Evolutionary conservation across 2,797 vertebrate species (phyloP), one percentile per base, ranked within the genome.

Genomic region (Poeciliopsis paucimaculata): DNA sequence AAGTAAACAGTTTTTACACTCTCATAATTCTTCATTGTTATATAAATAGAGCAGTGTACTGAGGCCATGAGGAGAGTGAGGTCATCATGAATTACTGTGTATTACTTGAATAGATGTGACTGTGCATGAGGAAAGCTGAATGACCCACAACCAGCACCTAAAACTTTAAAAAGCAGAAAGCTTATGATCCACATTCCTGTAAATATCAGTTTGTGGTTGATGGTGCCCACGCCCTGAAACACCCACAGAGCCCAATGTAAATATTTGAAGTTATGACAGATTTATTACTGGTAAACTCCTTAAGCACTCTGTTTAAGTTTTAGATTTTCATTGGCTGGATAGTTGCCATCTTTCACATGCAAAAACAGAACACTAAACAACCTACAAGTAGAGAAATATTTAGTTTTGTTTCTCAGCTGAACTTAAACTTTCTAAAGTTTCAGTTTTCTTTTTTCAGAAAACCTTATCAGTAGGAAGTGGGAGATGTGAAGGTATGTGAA

Each of bases 151-250:
- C 75, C 34, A 34, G 70, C 62, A 16, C 68, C 76, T 77, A 76
- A 82, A 90, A 80, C 85, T 88, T 92, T 86, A 88, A 93, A 70
- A 84, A 87, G 85, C 87, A 87, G 77, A 90, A 83, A 86, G 90
- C 77, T 79, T 81, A 91, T 92, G 70, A 92, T 87, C 88, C 85
- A 28, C 73, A 84, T 86, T 84, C 79, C 83, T 88, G 90, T 92
- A 95, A 94, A 94, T 94, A 95, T 93, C 90, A 90, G 91, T 93
- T 93, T 88, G 93, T 82, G 92, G 92, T 89, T 77, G 57, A 81
- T 82, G 82, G 80, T 82, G 87, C 49, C 87, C 92, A 91, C 91
- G 82, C 92, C 92, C 90, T 90, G 77, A 90, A 93, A 91, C 87
- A 84, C 87, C 86, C 88, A 84, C 55, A 77, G 87, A 91, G 78